Conservation (phyloP, 2,888 invertebrate species). For the Poecilobothrus nobilitatus region DNA sequence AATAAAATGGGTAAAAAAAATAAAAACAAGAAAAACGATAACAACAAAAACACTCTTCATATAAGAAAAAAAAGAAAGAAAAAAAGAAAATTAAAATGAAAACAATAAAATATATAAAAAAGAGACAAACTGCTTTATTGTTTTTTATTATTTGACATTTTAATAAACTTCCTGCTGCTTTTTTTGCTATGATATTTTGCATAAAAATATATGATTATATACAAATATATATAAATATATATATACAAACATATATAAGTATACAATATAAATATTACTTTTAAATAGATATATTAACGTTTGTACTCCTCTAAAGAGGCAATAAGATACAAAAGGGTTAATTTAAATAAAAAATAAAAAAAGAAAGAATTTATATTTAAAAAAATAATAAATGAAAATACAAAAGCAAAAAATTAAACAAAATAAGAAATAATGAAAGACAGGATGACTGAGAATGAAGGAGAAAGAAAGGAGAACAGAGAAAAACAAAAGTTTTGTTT, state of each 20-base stretch:
- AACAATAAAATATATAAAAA: background rate
- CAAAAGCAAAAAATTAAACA: background rate
- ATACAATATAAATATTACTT: background rate
- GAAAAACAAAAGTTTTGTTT: too few species aligned
- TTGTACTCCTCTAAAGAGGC: background rate
- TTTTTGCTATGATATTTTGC: background rate
- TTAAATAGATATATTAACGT: too few species aligned
- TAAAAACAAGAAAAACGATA: too few species aligned
- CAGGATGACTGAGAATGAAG: too few species aligned
- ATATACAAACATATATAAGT: too few species aligned
- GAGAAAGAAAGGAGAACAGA: too few species aligned
- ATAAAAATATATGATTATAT: background rate
- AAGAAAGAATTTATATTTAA: background rate
- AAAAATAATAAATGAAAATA: background rate
- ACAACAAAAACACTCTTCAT: too few species aligned
- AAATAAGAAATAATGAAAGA: too few species aligned
- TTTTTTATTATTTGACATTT: conserved; percentile 2
- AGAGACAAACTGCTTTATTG: background rate
- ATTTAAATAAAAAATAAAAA: background rate
- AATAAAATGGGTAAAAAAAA: background rate
- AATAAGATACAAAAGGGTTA: conserved; percentile 2
- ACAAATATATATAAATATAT: too few species aligned
- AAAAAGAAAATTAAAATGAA: background rate
- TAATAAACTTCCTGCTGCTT: background rate
- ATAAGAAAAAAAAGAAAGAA: background rate